Conservation (phyloP, 2,113 vertebrate species). For the Rhinogobius similis region DNA sequence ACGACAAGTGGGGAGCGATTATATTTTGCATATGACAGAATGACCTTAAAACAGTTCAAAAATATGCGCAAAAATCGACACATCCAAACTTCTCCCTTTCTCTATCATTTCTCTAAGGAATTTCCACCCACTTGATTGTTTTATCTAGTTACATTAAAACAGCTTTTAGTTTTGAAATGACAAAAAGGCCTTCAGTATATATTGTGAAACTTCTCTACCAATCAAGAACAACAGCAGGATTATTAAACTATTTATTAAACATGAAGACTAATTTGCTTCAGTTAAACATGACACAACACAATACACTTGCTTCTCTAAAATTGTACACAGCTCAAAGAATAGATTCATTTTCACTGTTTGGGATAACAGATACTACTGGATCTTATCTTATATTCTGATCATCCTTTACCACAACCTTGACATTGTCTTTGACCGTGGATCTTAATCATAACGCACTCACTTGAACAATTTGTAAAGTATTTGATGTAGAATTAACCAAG, state of each 20-base stretch:
- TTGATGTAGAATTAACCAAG: slow-evolving; percentile 1
- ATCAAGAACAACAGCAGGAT: neutral
- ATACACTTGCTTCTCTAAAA: neutral
- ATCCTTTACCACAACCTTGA: neutral
- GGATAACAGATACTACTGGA: too few species aligned
- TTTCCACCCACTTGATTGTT: too few species aligned
- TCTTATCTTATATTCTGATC: too few species aligned
- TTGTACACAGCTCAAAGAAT: neutral
- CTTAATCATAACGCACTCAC: neutral
- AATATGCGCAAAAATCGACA: slow-evolving; percentile 3
- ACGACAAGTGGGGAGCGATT: slow-evolving; percentile 37
- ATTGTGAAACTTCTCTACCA: neutral
- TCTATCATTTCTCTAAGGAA: neutral
- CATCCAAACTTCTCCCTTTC: neutral
- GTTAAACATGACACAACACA: neutral
- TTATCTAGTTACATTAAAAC: neutral
- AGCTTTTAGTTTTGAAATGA: neutral
- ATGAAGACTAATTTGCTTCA: neutral
- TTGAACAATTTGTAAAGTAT: neutral
- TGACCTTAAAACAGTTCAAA: slow-evolving; percentile 49
- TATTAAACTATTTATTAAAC: neutral
- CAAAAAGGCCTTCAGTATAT: neutral
- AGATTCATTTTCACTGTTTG: neutral
- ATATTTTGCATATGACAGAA: slow-evolving; percentile 26
- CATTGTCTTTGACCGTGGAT: neutral